Conservation (phyloP, 2,888 invertebrate genomes). For the Cantharis nigra region DNA sequence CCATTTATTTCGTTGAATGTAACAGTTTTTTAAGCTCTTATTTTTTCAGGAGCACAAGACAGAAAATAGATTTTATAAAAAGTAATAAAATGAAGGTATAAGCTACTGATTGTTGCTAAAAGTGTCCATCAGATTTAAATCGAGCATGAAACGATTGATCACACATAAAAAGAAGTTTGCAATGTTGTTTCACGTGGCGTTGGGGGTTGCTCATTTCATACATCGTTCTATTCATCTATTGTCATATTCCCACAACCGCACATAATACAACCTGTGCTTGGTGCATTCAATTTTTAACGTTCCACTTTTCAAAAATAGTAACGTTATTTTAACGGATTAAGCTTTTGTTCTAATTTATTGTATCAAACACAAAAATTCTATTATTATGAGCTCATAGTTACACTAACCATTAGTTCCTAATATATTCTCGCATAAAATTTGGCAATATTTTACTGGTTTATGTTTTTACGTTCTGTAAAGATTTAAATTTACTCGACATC, state of each 20-base stretch:
- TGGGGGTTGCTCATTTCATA: slow-evolving; percentile 29
- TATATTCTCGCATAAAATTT: background rate
- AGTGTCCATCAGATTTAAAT: slow-evolving; percentile 31
- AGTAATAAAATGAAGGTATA: slow-evolving; percentile 19
- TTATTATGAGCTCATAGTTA: no score
- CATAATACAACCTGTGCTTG: slow-evolving; percentile 28
- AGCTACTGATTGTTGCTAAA: slow-evolving; percentile 24
- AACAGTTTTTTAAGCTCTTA: background rate
- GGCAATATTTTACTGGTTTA: background rate
- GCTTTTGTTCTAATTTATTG: background rate
- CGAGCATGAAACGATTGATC: slow-evolving; percentile 40
- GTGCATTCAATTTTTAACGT: slow-evolving; percentile 10
- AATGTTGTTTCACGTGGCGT: slow-evolving; percentile 33
- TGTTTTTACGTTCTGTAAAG: background rate
- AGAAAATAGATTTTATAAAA: background rate
- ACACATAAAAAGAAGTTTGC: slow-evolving; percentile 40
- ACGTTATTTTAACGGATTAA: background rate
- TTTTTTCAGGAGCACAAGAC: slow-evolving; percentile 22
- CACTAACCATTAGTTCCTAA: background rate
- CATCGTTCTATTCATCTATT: slow-evolving; percentile 30
- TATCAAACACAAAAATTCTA: background rate
- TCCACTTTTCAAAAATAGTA: background rate
- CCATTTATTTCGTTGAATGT: background rate
- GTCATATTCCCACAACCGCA: slow-evolving; percentile 26
- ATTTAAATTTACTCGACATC: background rate